Percentiles rank a stretch among this genome's conserved stretches.
Evolutionary conservation across 2,888 invertebrate genomes (phyloP).

Genomic region (Ypsolopha sequella): DNA sequence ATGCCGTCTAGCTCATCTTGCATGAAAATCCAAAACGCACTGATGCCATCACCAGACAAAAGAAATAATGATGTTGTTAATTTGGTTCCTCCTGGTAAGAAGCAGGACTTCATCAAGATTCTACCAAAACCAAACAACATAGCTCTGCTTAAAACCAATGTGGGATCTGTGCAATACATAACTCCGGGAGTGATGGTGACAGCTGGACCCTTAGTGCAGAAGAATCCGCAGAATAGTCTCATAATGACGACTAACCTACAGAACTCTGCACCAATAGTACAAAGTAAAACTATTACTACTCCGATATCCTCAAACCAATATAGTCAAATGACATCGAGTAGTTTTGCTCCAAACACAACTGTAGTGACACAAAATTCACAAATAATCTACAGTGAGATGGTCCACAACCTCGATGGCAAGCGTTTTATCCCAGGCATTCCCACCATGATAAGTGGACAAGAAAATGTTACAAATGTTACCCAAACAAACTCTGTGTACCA

Average conservation of each 20-base stretch:
- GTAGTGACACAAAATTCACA: slow-evolving; percentile 62
- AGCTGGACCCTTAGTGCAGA: slow-evolving; percentile 50
- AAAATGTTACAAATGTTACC: slow-evolving; percentile 45
- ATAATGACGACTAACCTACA: slow-evolving; percentile 46
- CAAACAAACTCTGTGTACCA: slow-evolving; percentile 48
- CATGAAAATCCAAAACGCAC: slow-evolving; percentile 28
- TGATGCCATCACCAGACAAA: slow-evolving; percentile 26
- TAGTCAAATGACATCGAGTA: slow-evolving; percentile 31
- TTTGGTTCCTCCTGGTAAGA: slow-evolving; percentile 24
- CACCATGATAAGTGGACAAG: slow-evolving; percentile 36
- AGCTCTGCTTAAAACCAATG: slow-evolving; percentile 41
- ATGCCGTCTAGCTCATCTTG: slow-evolving; percentile 27
- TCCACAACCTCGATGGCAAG: slow-evolving; percentile 56
- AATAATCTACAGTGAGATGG: slow-evolving; percentile 62
- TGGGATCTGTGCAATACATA: slow-evolving; percentile 46
- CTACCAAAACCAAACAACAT: slow-evolving; percentile 41
- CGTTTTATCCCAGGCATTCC: slow-evolving; percentile 51
- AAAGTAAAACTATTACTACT: slow-evolving; percentile 31
- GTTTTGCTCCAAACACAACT: slow-evolving; percentile 49
- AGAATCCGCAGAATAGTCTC: slow-evolving; percentile 55
- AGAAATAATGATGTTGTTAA: slow-evolving; percentile 41
- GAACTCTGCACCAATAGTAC: slow-evolving; percentile 29
- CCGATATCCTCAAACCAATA: slow-evolving; percentile 34
- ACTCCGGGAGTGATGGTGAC: slow-evolving; percentile 40
- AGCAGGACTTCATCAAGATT: slow-evolving; percentile 5